Evolutionary conservation across 2,888 invertebrate genomes (phyloP), one percentile per base, ranked within the genome.

Genomic region (Eutolmus rufibarbis): DNA sequence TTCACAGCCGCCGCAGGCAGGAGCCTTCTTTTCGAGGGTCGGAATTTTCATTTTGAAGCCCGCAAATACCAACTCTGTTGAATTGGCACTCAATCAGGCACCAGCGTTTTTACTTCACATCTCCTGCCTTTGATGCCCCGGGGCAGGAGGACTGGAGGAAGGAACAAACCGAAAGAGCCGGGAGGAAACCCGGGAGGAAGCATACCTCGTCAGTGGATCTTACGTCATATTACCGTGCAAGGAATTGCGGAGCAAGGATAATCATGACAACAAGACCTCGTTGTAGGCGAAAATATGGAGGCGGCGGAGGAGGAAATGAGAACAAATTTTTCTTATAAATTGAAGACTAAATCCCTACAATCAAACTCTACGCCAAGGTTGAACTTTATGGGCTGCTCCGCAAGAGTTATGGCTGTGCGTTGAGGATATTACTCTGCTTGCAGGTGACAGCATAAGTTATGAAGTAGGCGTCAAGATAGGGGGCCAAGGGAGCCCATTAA

Each of bases 31-130:
- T 66, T 66, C 66, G 19, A 23, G 84, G 84, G 84, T 56, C 51
- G 66, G 84, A 84, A 84, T 84, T 84, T 84, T 74, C 84, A 84
- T 84, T 46, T 84, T 84, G 66, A 81, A 74, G 74, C 66, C 84
- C 66, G 56, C 84, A 84, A 84, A 84, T 66, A 40, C 40, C 66
- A 66, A 31, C 28, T 57, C 84, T 84, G 66, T 37, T 84, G 84
- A 84, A 84, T 84, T 84, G 66, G 84, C 84, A 84, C 84, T 84
- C 84, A 84, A 84, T 84, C 84, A 84, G 84, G 37, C 66, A 66
- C 84, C 66, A 66, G 23, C 66, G 23, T 66, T 84, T 66, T 66
- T 66, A 66, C 56, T 84, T 84, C 81, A 81, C 81, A 81, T 81
- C 81, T 40, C 81, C 57, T 28, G 43, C 23, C 66, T 66, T 23